Base-by-base conservation (phyloP, 2,888 invertebrate genomes). In the Eupsilia transversa region DNA sequence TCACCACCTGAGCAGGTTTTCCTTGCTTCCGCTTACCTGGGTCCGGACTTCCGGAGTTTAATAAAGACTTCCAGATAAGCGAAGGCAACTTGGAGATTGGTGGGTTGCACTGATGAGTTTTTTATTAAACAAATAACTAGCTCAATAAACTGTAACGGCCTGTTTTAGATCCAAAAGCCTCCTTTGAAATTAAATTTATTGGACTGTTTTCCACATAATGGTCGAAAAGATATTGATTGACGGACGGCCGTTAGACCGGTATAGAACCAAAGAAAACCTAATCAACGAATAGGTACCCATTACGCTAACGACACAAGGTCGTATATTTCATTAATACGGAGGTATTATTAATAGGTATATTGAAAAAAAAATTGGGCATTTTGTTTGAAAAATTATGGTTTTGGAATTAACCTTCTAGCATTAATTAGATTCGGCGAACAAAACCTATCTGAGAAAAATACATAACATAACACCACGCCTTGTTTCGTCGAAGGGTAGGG, bases 181-280 rank as follows among this genome's bases (percentile, higher is more conserved):
- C n/a, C 20, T 80, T 81, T 80, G 67, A 77, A 77, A 81, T 73
- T 81, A 60, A 81, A 71, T 80, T 71, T 52, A 65, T 68, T 59
- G 64, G 43, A 61, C 69, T 74, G 66, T 84, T 82, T 82, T 82
- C 75, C 82, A 80, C 72, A 72, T 67, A 82, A 75, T 82, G 43
- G 49, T 35, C 46, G 12, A n/a, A 83, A 52, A 57, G 56, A 66
- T 84, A 38, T 69, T 84, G 76, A 80, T 76, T 76, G 82, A 84
- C 63, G 35, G 56, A 35, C 56, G n/a, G 38, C 52, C 35, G 72
- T 64, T 70, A 35, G 33, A 77, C 65, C 77, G 67, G 76, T 74
- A 71, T 63, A 35, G 30, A 66, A 79, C 68, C 63, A 74, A 56
- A 83, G 72, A 52, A 74, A 77, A 77, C 60, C 70, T 79, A 77